Base-by-base conservation (phyloP, 2,113 vertebrate genomes). In the Tylochromis polylepis region DNA sequence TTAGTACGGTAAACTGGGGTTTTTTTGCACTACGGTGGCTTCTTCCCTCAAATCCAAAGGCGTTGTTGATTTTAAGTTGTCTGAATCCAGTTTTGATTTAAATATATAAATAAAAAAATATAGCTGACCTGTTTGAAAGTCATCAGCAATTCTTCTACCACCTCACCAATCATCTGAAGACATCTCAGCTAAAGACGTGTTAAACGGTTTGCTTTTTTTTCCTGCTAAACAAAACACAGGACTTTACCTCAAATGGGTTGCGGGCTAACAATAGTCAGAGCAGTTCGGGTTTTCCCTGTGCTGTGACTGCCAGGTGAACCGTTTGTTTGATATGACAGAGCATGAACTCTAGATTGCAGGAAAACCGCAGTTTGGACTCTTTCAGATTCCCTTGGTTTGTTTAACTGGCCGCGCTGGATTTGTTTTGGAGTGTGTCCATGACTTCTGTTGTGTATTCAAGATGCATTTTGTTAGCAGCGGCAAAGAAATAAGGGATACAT, bases 401-500 rank as follows among this genome's bases (percentile, higher is more conserved):
- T 77, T n/a, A 20, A 53, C 24, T 75, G 16, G 70, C 70, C 49
- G 16, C 3, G 18, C 46, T 1, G 11, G 27, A 11, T 77, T 77
- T 34, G 46, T 53, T 77, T 77, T 14, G 72, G 43, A 31, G 18
- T 2, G 10, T 77, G 46, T 34, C 43, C 43, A 34, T 77, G 72
- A 53, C 27, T 77, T 77, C 72, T 77, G 72, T n/a, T 77, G 72
- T 53, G 27, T 77, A 34, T 77, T 77, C 31, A 77, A 77, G 72
- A 31, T 77, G 46, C 72, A 34, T 77, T 53, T 75, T 77, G 27
- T 20, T 31, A 77, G 3, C 27, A 77, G 6, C 27, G 1, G 70
- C 27, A 51, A n/a, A 51, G 24, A 77, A 53, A 77, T 53, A 77
- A 31, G 70, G 27, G 43, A 7, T 31, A 6, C 11, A 18, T 51